Conservation (phyloP, 2,113 vertebrate genomes). For the Macroglossus sobrinus region DNA sequence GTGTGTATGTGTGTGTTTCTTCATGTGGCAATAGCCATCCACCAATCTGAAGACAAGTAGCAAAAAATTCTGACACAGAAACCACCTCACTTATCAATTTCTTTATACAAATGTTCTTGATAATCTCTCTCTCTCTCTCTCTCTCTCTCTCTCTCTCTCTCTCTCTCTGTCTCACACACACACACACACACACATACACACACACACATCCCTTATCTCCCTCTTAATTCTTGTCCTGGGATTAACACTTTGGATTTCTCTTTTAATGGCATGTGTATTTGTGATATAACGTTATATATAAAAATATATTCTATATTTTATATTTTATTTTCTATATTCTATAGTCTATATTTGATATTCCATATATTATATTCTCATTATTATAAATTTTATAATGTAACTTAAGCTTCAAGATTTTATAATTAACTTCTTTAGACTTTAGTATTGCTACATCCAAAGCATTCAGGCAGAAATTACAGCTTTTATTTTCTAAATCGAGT, state of each 20-base stretch:
- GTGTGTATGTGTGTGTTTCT: neutral
- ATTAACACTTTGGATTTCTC: neutral
- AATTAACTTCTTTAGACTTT: neutral
- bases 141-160: neutral
- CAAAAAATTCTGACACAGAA: neutral
- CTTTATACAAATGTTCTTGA: neutral
- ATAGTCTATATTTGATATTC: too few species aligned
- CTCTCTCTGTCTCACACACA: neutral
- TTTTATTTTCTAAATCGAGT: constrained; percentile 43
- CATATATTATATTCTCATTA: neutral
- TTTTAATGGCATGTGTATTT: neutral
- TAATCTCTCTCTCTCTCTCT: neutral
- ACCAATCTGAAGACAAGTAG: neutral
- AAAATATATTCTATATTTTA: too few species aligned
- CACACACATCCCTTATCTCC: too few species aligned
- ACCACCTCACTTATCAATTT: neutral
- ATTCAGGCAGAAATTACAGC: neutral
- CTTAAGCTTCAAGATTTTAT: neutral
- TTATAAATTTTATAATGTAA: neutral
- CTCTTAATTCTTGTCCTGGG: neutral
- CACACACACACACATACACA: too few species aligned
- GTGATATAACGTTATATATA: neutral
- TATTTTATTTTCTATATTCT: too few species aligned
- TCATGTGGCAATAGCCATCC: neutral
- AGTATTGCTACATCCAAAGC: neutral